phyloP scores from a whole-genome alignment of 2,888 invertebrate genomes.

The Drosophila tripunctata region DNA sequence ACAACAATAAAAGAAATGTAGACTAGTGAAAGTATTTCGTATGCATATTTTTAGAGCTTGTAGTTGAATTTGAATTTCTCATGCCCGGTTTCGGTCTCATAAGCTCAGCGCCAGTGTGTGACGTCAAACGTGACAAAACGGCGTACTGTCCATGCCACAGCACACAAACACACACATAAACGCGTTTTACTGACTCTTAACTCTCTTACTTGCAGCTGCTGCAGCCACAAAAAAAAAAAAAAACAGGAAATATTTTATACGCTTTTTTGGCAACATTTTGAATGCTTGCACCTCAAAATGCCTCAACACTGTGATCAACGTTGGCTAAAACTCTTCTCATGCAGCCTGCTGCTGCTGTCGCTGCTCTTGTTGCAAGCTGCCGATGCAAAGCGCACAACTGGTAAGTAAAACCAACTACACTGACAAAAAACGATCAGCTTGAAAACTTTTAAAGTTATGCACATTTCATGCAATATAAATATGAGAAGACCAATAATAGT shows the following conservation, averaged over 20 bases:
- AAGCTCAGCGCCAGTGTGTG: constrained; percentile 48
- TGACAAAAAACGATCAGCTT: background rate
- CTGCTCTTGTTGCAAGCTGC: constrained; percentile 48
- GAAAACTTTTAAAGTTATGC: no score
- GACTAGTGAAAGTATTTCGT: constrained; percentile 68
- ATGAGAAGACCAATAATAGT: no score
- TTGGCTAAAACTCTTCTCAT: constrained; percentile 73
- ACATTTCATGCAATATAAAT: no score
- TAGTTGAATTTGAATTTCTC: constrained; percentile 63
- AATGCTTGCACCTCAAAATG: constrained; percentile 71
- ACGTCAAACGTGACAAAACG: constrained; percentile 64
- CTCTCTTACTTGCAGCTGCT: constrained; percentile 62
- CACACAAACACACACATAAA: constrained; percentile 16
- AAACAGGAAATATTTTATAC: constrained; percentile 57
- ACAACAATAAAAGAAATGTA: constrained; percentile 1
- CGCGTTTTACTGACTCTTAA: constrained; percentile 28
- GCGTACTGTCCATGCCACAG: constrained; percentile 24
- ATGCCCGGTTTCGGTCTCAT: constrained; percentile 58
- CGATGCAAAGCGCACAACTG: constrained; percentile 69
- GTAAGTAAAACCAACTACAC: constrained; percentile 52
- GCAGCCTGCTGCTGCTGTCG: constrained; percentile 44
- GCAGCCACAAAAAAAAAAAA: constrained; percentile 28
- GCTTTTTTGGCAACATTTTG: constrained; percentile 64
- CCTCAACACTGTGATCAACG: constrained; percentile 79
- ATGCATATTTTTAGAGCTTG: constrained; percentile 47